Conservation (phyloP, 2,113 vertebrate species). For the Ailurus styani region DNA sequence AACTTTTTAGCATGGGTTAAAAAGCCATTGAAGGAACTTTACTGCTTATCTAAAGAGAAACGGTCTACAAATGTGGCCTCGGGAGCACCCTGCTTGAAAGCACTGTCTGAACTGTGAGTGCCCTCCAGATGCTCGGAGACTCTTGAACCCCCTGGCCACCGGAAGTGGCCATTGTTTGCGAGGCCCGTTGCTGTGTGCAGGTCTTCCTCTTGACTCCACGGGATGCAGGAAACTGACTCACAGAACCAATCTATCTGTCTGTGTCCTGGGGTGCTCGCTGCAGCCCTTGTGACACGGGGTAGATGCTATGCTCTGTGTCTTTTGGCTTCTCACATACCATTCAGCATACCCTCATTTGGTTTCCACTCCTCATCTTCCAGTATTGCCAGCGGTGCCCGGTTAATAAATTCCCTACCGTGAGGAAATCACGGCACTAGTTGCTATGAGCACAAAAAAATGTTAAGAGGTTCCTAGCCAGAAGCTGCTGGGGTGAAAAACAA, state of each 20-base stretch:
- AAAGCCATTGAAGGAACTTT: neutral
- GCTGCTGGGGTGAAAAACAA: neutral
- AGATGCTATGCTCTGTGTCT: neutral
- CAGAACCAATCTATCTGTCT: neutral
- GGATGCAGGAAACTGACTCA: conserved; percentile 76
- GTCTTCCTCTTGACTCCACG: conserved; percentile 56
- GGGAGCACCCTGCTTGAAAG: neutral
- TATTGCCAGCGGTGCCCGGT: neutral
- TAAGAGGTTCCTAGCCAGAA: neutral
- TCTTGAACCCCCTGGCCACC: neutral
- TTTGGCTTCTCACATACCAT: neutral
- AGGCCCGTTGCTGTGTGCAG: neutral
- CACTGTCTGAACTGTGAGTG: neutral
- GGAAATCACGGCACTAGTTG: neutral
- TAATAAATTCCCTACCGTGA: neutral
- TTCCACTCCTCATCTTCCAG: neutral
- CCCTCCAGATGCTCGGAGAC: neutral
- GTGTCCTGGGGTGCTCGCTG: neutral
- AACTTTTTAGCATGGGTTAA: neutral
- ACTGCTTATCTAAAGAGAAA: neutral
- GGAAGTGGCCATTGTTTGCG: conserved; percentile 68
- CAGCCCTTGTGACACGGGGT: neutral
- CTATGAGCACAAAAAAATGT: neutral
- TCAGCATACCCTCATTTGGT: neutral
- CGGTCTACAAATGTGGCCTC: rapidly evolving